These are phyloP conservation scores for Phenganax stokvisi DNA, from an alignment of 92 coral and sea anemone genomes.

Conservation along the genomic window DNA sequence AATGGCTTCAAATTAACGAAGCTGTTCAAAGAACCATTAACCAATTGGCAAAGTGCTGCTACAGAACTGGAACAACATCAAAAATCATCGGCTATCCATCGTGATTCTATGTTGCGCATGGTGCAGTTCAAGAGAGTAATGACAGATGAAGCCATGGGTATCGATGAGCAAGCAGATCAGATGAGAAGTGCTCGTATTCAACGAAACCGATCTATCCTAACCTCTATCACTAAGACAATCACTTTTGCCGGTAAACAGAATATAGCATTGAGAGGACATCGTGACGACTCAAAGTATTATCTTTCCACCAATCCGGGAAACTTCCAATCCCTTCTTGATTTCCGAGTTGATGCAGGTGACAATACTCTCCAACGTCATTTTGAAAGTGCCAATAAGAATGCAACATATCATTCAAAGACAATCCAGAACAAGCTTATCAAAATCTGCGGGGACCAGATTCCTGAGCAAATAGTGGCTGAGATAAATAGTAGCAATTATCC, in stretches of 20 bases:
- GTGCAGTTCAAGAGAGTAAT: not conserved
- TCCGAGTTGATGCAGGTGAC: not conserved
- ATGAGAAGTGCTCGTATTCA: not conserved
- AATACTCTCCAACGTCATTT: not conserved
- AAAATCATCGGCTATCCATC: not conserved
- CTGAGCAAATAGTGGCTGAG: too few relatives aligned
- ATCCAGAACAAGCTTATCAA: not conserved
- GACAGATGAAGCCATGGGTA: not conserved
- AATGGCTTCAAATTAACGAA: not conserved
- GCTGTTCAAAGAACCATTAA: slow-evolving; percentile 8
- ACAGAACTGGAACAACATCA: not conserved
- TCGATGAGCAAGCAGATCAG: not conserved
- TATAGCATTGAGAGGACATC: not conserved
- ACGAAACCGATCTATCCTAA: not conserved
- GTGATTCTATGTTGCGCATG: not conserved
- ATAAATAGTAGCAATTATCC: too few relatives aligned
- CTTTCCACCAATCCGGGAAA: not conserved
- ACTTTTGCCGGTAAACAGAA: too few relatives aligned
- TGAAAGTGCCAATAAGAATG: too few relatives aligned
- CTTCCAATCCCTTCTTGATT: slow-evolving; percentile 1
- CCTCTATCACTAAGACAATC: too few relatives aligned
- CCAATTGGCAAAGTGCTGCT: slow-evolving; percentile 7
- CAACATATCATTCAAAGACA: not conserved
- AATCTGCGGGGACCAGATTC: not conserved
- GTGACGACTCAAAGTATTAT: not conserved